Base-by-base conservation (phyloP, 2,888 invertebrate species). In the Leistus spinibarbis region DNA sequence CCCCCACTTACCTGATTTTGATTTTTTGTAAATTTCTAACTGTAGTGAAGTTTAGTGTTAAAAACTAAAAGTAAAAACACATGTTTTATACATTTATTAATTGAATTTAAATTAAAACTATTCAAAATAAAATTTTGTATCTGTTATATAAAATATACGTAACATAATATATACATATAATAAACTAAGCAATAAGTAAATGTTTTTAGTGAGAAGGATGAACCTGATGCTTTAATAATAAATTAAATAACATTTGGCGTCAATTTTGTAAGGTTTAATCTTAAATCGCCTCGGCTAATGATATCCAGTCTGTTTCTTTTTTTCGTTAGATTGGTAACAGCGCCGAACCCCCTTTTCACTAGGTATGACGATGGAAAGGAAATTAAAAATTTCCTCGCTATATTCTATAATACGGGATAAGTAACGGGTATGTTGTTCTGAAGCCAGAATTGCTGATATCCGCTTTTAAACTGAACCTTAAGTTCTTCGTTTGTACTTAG, bases 181-280 rank as follows among this genome's bases (percentile, higher is more conserved):
- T n/a, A n/a, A n/a, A n/a, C n/a, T 27, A 27, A 27, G 27, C 27
- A 27, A 27, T 27, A 27, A 27, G 27, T 27, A 27, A 27, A 7
- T 27, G 27, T 27, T 27, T 27, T 27, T 27, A 27, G 27, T 27
- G 27, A 27, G 7, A 27, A 27, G 27, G 27, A 27, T 27, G 27
- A 27, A 27, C 27, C 27, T 27, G 27, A 27, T 27, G 79, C 68
- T 74, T 77, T 79, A 74, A 77, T 75, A 79, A 76, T 65, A 79
- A 79, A 77, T 79, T 79, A 66, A 79, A n/a, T 77, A 78, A 79
- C 64, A 77, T 79, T 79, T 79, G 79, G 78, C 76, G 53, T 79
- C 76, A 79, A 77, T 78, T 79, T 79, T 64, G 79, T 79, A 19
- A 80, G 78, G 78, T 76, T 77, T 79, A 80, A 78, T 75, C 77